phyloP scores from a whole-genome alignment of 2,888 invertebrate species.

The Eristalis intricaria region DNA sequence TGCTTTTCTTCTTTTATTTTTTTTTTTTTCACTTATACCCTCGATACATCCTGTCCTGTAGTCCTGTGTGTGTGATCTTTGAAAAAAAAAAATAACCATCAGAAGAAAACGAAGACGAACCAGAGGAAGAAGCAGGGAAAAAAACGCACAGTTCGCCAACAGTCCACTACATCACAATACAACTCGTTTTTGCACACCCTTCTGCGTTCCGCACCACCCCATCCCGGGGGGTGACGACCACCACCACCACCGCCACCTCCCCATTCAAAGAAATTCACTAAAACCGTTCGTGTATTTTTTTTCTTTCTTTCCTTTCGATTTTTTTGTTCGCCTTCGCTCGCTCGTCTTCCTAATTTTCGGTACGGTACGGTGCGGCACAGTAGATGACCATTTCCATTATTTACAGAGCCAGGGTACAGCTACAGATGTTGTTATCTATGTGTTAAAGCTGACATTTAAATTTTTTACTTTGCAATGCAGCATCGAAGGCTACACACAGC shows the following conservation, averaged over 20 bases:
- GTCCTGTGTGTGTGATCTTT: conserved; percentile 70
- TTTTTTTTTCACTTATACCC: conserved; percentile 65
- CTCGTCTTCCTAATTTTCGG: conserved; percentile 71
- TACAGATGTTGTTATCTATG: conserved; percentile 72
- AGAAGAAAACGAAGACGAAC: conserved; percentile 16
- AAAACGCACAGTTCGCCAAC: conserved; percentile 54
- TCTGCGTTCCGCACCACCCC: conserved; percentile 45
- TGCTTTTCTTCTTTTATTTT: conserved; percentile 70
- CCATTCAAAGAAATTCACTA: conserved; percentile 59
- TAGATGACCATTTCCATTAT: conserved; percentile 72
- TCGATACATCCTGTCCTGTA: conserved; percentile 62
- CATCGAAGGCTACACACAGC: conserved; percentile 66
- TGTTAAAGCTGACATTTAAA: conserved; percentile 72
- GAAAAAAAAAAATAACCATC: conserved; percentile 43
- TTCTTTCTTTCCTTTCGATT: background rate
- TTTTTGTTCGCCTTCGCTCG: conserved; percentile 34
- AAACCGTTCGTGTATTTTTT: conserved; percentile 54
- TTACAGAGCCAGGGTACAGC: conserved; percentile 72
- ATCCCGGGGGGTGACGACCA: conserved; percentile 30
- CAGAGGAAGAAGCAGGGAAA: background rate
- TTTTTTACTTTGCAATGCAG: conserved; percentile 72
- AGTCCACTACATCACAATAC: conserved; percentile 72
- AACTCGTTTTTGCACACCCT: conserved; percentile 72
- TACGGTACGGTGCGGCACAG: conserved; percentile 67
- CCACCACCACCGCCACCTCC: background rate